A percentile compares a stretch with the other conserved stretches of the same genome.
Evolutionary conservation across 2,797 vertebrate species (phyloP).

Genomic region (Sebastes itinus): DNA sequence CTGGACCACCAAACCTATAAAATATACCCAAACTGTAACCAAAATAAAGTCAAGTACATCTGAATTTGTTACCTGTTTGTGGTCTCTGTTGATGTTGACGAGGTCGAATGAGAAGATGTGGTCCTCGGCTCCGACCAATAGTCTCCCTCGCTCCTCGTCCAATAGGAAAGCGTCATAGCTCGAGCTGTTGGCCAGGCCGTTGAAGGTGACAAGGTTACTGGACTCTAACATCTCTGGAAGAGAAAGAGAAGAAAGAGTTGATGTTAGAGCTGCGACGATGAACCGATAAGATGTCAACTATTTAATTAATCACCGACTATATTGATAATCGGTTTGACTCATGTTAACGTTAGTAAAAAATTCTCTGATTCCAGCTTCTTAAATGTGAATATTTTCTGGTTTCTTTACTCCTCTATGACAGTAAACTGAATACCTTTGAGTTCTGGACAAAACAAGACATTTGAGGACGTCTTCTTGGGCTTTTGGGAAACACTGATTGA

Average conservation of each 20-base stretch:
- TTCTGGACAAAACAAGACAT: too few relatives aligned
- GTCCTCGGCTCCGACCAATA: constrained; percentile 96
- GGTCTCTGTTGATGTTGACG: constrained; percentile 94
- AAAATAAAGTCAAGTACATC: background rate
- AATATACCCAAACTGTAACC: background rate
- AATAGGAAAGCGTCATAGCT: constrained; percentile 95
- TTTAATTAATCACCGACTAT: too few relatives aligned
- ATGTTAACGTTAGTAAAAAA: too few relatives aligned
- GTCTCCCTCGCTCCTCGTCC: constrained; percentile 94
- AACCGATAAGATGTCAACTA: too few relatives aligned
- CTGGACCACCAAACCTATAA: background rate
- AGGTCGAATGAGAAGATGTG: constrained; percentile 98
- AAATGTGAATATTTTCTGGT: too few relatives aligned
- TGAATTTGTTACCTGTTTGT: constrained; percentile 87
- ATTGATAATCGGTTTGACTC: too few relatives aligned
- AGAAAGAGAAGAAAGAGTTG: background rate
- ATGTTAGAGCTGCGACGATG: background rate
- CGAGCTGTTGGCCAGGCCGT: constrained; percentile 93
- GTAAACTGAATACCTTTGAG: too few relatives aligned
- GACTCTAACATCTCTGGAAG: constrained; percentile 95
- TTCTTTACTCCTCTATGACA: too few relatives aligned
- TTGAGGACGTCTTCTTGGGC: too few relatives aligned
- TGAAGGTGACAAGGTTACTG: constrained; percentile 93
- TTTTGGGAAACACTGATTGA: too few relatives aligned
- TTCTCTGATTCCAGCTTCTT: too few relatives aligned